Conservation (phyloP, 2,113 vertebrate genomes). For the Dasyurus viverrinus region DNA sequence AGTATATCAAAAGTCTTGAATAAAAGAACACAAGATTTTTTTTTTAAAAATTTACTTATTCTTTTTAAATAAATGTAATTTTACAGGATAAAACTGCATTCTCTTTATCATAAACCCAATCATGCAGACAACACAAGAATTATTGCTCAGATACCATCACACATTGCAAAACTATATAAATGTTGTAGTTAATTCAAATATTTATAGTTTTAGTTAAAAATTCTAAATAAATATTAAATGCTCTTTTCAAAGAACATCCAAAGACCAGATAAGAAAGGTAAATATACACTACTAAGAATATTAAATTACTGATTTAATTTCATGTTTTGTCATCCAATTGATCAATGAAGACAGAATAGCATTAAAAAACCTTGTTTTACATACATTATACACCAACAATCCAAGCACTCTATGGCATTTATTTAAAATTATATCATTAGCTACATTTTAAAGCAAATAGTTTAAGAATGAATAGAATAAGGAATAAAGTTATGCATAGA, state of each 20-base stretch:
- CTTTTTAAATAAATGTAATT: background rate
- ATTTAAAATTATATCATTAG: background rate
- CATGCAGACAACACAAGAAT: slow-evolving; percentile 79
- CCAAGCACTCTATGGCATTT: background rate
- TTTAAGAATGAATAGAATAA: background rate
- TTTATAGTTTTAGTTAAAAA: slow-evolving; percentile 49
- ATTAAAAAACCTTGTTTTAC: background rate
- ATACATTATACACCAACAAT: background rate
- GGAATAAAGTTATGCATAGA: background rate
- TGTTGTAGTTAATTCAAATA: slow-evolving; percentile 53
- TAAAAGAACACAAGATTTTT: slow-evolving; percentile 71
- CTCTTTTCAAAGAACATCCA: slow-evolving; percentile 37
- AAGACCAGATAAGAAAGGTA: slow-evolving; percentile 33
- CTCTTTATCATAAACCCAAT: background rate
- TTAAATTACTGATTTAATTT: slow-evolving; percentile 31
- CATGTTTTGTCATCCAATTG: background rate
- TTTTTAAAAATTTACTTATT: slow-evolving; percentile 23
- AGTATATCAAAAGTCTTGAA: slow-evolving; percentile 55
- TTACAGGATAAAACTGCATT: background rate
- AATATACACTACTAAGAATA: background rate
- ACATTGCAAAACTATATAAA: slow-evolving; percentile 76
- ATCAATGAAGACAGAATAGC: background rate
- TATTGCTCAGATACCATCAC: slow-evolving; percentile 86
- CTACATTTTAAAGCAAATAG: slow-evolving; percentile 37
- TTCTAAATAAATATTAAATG: slow-evolving; percentile 32